Percentiles rank a stretch among this genome's conserved stretches.
phyloP scores from a whole-genome alignment of 2,113 vertebrate species.

The Galbula dea region DNA sequence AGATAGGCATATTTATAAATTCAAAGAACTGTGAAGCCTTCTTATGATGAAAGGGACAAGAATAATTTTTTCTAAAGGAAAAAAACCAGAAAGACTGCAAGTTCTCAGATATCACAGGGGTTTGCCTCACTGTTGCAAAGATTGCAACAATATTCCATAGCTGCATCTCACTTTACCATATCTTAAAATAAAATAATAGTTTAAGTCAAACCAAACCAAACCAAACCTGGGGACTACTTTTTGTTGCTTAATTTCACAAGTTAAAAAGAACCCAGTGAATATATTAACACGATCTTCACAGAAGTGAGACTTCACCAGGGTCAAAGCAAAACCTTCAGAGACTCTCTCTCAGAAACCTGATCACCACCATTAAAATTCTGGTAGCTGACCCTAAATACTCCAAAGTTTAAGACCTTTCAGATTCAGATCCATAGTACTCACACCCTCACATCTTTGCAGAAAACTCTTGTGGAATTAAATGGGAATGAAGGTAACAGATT shows the following conservation, averaged over 20 bases:
- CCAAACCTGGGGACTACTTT: not conserved
- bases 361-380: not conserved
- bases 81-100: not conserved
- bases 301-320: not conserved
- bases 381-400: not conserved
- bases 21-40: not conserved
- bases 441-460: not conserved
- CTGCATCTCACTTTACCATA: not conserved
- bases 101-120: not conserved
- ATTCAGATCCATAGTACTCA: not conserved
- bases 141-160: not conserved
- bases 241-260: not conserved
- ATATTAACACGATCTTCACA: not conserved
- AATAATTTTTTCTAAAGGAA: not conserved
- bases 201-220: not conserved
- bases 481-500: not conserved
- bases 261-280: not conserved
- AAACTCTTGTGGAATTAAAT: not conserved
- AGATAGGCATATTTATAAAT: constrained; percentile 1
- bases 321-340: not conserved
- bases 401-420: not conserved
- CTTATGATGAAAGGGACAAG: not conserved
- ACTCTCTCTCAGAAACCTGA: not conserved
- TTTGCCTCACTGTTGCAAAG: not conserved
- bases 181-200: not conserved